Evolutionary conservation across 2,888 invertebrate species (phyloP).

Genomic region (Salticus scenicus): DNA sequence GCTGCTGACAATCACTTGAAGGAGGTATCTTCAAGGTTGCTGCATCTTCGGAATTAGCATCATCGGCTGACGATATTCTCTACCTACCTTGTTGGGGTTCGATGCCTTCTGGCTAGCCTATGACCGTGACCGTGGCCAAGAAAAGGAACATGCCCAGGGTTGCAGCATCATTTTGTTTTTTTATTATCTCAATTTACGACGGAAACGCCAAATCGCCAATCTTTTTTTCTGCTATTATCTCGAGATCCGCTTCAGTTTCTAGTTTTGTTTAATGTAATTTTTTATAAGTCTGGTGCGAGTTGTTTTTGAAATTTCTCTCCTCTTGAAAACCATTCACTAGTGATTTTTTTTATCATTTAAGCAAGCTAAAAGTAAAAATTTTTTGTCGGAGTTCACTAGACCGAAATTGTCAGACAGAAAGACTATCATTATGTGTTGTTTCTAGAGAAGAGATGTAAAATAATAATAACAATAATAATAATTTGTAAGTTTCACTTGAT

Average conservation of each 20-base stretch:
- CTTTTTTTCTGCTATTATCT: not conserved
- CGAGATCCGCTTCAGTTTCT: not conserved
- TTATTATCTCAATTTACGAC: no score
- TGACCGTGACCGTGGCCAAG: slow-evolving; percentile 63
- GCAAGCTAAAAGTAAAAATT: not conserved
- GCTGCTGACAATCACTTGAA: not conserved
- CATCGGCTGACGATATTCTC: not conserved
- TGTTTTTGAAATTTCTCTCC: not conserved
- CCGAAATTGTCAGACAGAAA: not conserved
- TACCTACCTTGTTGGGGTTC: slow-evolving; percentile 35
- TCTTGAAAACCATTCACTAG: not conserved
- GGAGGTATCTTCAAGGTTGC: not conserved
- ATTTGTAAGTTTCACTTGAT: no score
- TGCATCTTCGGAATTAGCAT: slow-evolving; percentile 47
- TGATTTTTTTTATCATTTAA: not conserved
- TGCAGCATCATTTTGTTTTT: not conserved
- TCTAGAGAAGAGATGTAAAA: no score
- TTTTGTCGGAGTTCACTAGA: not conserved
- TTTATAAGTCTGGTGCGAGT: not conserved
- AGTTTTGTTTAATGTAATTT: not conserved
- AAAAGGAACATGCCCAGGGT: slow-evolving; percentile 34
- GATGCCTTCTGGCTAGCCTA: slow-evolving; percentile 53
- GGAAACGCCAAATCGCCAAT: slow-evolving; percentile 4
- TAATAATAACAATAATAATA: no score
- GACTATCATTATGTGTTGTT: no score